These are phyloP conservation scores for Drosophila mimica DNA, from an alignment of 2,888 invertebrate species.

Conservation along the genomic window DNA sequence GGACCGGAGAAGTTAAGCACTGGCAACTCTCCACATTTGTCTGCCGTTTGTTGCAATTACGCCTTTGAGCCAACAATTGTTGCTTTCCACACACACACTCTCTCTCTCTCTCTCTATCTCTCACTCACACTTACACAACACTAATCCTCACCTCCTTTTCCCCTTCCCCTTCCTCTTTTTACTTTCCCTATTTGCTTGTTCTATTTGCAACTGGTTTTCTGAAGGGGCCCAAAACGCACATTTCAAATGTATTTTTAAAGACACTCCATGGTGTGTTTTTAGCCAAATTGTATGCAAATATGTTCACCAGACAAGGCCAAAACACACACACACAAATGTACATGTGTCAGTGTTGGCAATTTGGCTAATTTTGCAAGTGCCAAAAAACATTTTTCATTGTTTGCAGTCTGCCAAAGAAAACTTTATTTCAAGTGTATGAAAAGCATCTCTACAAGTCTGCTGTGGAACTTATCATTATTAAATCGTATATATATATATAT, in stretches of 20 bases:
- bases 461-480: neutral
- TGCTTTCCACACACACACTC: constrained; percentile 23
- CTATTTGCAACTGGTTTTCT: constrained; percentile 4
- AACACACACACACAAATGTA: constrained; percentile 24
- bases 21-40: constrained; percentile 5
- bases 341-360: neutral
- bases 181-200: neutral
- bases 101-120: constrained; percentile 1
- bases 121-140: constrained; percentile 20
- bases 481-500: neutral
- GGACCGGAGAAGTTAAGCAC: constrained; percentile 32
- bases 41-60: constrained; percentile 77
- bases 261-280: constrained; percentile 77
- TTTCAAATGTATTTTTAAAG: constrained; percentile 78
- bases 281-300: constrained; percentile 80
- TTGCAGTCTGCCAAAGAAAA: neutral
- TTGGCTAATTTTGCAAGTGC: neutral
- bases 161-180: neutral
- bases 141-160: constrained; percentile 39
- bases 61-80: constrained; percentile 79
- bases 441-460: accelerated
- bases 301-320: constrained; percentile 36
- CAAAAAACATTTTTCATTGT: neutral
- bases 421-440: neutral
- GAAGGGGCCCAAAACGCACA: constrained; percentile 41